These are phyloP conservation scores for Chironex yamaguchii DNA, from an alignment of 30 jellyfish, hydroid and myxozoan species.

Conservation along the genomic window DNA sequence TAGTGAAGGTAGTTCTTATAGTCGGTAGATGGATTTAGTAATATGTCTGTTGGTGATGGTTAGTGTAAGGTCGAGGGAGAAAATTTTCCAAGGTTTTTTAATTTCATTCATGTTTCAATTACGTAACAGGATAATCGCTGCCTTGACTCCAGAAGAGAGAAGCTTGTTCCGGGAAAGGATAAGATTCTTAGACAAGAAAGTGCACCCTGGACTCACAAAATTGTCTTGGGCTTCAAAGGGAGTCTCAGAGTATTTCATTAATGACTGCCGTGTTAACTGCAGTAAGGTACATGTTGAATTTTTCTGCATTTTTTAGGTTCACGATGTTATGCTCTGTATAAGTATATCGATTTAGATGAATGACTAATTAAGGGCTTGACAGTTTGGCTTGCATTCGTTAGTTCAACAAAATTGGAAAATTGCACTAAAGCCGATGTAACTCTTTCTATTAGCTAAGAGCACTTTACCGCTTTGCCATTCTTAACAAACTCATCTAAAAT, in stretches of 20 bases:
- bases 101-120: too few species aligned
- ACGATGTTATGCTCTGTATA: too few species aligned
- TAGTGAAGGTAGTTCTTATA: conserved; percentile 19
- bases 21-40: conserved; percentile 55
- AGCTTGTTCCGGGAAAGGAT: conserved; percentile 92
- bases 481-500: too few species aligned
- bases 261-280: conserved; percentile 94
- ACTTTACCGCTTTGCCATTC: too few species aligned
- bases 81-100: neutral
- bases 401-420: too few species aligned
- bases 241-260: conserved; percentile 87
- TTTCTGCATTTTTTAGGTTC: too few species aligned
- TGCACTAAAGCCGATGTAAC: too few species aligned
- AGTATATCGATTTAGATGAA: too few species aligned
- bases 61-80: neutral
- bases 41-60: neutral
- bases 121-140: conserved; percentile 76
- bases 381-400: too few species aligned
- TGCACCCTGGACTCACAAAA: conserved; percentile 97
- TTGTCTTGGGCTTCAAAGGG: conserved; percentile 97
- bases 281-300: conserved; percentile 54
- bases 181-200: conserved; percentile 91
- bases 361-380: too few species aligned
- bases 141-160: conserved; percentile 90
- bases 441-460: too few species aligned